Base-by-base conservation (phyloP, 2,888 invertebrate genomes). In the Aphrophora alni region DNA sequence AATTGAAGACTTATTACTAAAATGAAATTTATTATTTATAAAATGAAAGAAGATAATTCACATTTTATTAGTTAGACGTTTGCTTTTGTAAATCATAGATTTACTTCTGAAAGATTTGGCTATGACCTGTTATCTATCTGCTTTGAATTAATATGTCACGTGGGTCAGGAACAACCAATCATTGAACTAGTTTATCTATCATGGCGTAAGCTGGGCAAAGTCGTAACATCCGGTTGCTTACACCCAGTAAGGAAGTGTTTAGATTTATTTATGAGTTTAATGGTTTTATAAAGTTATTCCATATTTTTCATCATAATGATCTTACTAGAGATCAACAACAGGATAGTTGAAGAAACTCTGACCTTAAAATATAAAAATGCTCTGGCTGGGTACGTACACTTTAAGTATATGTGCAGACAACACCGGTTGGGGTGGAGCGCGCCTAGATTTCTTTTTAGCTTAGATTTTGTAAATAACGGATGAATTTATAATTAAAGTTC, bases 301-400 rank as follows among this genome's bases (percentile, higher is more conserved):
- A 71, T 69, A 70, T 33, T 69, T 38, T 38, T 89, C 89, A 89
- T 85, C 86, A 90, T 87, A 87, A 97, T 97, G 97, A 97, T 98
- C 92, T 92, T 98, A 89, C 92, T 99, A 89, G 99, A 99, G 93
- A 98, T 98, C 91, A 97, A 98, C 91, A 99, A 99, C 92, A 95
- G 98, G 90, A 98, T 99, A 90, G 95, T 99, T 87, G 98, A 98
- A 91, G 99, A 99, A 90, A 97, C 98, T 83, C 91, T 99, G 88
- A 93, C 95, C 88, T 93, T 96, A 87, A 98, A 98, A 93, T 98
- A 98, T 90, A 96, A 95, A 90, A 98, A 98, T 93, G 97, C 96
- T 88, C 91, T 95, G 89, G 95, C 96, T 87, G 98, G 98, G 99
- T 99, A 91, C 93, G 95, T 93, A 87, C 59, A 73, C 28, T 70